Evolutionary conservation across 2,888 invertebrate species (phyloP).

Genomic region (Hetaerina titia): DNA sequence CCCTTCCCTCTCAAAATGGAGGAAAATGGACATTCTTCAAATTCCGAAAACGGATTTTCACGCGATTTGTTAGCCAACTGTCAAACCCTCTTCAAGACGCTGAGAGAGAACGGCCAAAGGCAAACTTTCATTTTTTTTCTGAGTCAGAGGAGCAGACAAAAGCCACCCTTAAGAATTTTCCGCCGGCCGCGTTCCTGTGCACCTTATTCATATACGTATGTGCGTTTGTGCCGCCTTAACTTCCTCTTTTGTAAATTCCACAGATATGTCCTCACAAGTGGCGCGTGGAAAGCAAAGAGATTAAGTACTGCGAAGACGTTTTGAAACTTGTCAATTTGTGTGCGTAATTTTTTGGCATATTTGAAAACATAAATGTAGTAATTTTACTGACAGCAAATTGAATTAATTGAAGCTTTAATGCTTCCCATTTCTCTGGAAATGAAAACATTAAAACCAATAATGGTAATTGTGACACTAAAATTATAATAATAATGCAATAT

Average conservation of each 20-base stretch:
- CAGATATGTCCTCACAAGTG: no score
- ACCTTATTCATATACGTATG: background rate
- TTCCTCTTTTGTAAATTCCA: background rate
- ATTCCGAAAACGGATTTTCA: constrained; percentile 62
- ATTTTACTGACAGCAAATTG: no score
- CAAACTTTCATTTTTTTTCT: constrained; percentile 35
- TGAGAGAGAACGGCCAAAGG: background rate
- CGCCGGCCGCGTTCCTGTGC: background rate
- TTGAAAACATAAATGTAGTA: no score
- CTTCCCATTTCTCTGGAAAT: no score
- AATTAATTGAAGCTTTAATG: no score
- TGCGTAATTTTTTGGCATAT: no score
- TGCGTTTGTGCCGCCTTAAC: background rate
- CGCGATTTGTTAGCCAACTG: constrained; percentile 63
- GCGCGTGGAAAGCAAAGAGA: background rate
- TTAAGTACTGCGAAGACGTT: background rate
- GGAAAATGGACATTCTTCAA: constrained; percentile 3
- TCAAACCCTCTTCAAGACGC: constrained; percentile 53
- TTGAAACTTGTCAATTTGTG: background rate
- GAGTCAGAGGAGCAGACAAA: background rate
- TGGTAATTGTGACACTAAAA: no score
- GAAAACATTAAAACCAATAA: no score
- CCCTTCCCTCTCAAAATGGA: background rate
- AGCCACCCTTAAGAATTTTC: background rate
- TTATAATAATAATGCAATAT: no score